phyloP scores from a whole-genome alignment of 1,140 invertebrate genomes.

The Drosophila guanche region DNA sequence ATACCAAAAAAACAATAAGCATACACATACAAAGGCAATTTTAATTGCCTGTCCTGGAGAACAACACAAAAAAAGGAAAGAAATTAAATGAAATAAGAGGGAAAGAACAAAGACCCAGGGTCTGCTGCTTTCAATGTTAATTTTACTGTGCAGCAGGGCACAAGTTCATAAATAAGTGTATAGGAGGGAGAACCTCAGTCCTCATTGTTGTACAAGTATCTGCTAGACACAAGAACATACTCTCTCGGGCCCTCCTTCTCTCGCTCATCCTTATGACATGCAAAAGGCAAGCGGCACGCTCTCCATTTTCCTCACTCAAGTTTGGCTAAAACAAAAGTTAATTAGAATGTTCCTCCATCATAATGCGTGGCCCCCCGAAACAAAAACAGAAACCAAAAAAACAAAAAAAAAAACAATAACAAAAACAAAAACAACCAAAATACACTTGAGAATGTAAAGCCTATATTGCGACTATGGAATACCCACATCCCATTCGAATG shows the following conservation, averaged over 20 bases:
- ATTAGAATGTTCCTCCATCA: constrained; percentile 75
- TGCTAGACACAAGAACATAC: constrained; percentile 57
- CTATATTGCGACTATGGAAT: too few relatives aligned
- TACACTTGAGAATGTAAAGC: not conserved
- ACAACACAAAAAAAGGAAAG: constrained; percentile 3
- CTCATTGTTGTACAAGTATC: constrained; percentile 36
- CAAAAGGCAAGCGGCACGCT: constrained; percentile 52
- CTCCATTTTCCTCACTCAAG: constrained; percentile 54
- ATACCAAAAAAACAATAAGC: constrained; percentile 42
- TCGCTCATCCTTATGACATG: constrained; percentile 32
- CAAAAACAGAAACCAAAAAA: constrained; percentile 1
- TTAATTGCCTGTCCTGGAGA: constrained; percentile 66
- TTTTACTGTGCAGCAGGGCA: constrained; percentile 56
- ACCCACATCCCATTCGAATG: too few relatives aligned
- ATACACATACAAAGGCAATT: constrained; percentile 64
- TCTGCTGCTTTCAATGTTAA: constrained; percentile 70
- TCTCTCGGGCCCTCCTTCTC: constrained; percentile 3
- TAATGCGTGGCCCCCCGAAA: constrained; percentile 59
- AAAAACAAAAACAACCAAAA: constrained; percentile 16
- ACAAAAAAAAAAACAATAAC: constrained; percentile 15
- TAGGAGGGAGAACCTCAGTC: constrained; percentile 22
- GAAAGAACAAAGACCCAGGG: constrained; percentile 40
- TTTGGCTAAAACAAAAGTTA: constrained; percentile 80
- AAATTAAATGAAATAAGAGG: too few relatives aligned
- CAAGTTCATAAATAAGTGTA: constrained; percentile 77